Percentiles rank a stretch among this genome's conserved stretches.
Conservation (phyloP, 2,797 vertebrate species). For the Megalops cyprinoides region DNA sequence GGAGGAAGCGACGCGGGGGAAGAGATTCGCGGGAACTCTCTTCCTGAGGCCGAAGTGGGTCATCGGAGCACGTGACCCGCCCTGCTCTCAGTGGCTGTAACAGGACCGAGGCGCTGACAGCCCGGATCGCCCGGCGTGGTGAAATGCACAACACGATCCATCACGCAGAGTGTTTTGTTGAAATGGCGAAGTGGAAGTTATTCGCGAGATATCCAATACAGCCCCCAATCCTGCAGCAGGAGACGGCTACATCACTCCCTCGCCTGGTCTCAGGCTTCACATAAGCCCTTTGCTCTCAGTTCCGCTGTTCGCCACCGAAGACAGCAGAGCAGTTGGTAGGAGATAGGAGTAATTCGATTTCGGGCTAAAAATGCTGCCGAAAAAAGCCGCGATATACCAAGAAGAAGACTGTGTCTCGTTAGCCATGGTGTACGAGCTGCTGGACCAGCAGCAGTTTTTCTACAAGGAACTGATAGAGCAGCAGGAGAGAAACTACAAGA, state of each 20-base stretch:
- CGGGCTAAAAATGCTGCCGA: constrained; percentile 60
- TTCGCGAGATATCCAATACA: constrained; percentile 36
- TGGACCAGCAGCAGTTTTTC: constrained; percentile 72
- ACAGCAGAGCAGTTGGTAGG: constrained; percentile 30
- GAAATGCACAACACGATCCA: constrained; percentile 30
- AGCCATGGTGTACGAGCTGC: constrained; percentile 68
- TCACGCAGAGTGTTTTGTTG: constrained; percentile 37
- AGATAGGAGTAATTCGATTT: constrained; percentile 9
- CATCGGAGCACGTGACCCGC: constrained; percentile 44
- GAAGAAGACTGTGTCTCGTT: constrained; percentile 59
- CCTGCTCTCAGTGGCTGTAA: constrained; percentile 65
- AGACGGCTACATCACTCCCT: constrained; percentile 37
- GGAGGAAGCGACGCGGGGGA: not conserved
- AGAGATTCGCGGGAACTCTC: too few relatives aligned
- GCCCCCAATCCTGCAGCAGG: constrained; percentile 43
- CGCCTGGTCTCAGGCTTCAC: constrained; percentile 27
- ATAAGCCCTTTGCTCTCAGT: constrained; percentile 31
- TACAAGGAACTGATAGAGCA: constrained; percentile 71
- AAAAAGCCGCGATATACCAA: constrained; percentile 56
- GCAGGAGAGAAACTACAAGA: constrained; percentile 71
- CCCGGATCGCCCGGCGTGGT: constrained; percentile 13
- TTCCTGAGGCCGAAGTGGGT: not conserved
- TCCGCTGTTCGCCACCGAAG: constrained; percentile 21
- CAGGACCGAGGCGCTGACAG: constrained; percentile 61
- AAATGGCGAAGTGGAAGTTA: constrained; percentile 33